Conservation (phyloP, 2,888 invertebrate species). For the Drosophila lacicola region DNA sequence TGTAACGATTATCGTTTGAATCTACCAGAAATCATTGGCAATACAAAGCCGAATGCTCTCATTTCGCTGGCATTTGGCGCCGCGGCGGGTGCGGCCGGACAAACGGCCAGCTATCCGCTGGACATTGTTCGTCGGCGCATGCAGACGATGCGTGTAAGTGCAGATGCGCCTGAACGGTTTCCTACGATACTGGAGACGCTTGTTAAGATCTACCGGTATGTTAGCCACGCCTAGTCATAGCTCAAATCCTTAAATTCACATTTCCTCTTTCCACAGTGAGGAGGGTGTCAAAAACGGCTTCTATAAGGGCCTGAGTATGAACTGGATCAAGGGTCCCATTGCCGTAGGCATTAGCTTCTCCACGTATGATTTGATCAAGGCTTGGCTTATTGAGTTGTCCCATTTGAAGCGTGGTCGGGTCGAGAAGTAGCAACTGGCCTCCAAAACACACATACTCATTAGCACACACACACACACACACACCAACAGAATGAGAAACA, state of each 20-base stretch:
- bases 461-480: constrained; percentile 20
- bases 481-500: constrained; percentile 32
- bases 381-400: constrained; percentile 86
- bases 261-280: constrained; percentile 86
- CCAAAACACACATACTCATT: constrained; percentile 21
- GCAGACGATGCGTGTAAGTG: constrained; percentile 87
- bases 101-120: constrained; percentile 97
- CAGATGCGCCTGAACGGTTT: constrained; percentile 86
- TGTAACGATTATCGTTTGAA: not conserved
- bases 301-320: constrained; percentile 99
- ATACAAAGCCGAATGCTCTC: constrained; percentile 86
- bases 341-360: constrained; percentile 98
- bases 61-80: constrained; percentile 94
- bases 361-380: constrained; percentile 93
- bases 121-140: constrained; percentile 92
- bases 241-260: not conserved
- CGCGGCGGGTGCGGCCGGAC: constrained; percentile 95
- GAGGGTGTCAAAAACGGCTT: constrained; percentile 96
- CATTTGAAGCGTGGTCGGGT: constrained; percentile 82
- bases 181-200: constrained; percentile 89
- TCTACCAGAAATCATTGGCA: constrained; percentile 84
- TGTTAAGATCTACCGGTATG: constrained; percentile 89
- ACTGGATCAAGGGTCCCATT: constrained; percentile 97
- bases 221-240: not conserved
- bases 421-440: constrained; percentile 40